Conservation (phyloP, 2,888 invertebrate species). For the Anthophora plumipes region DNA sequence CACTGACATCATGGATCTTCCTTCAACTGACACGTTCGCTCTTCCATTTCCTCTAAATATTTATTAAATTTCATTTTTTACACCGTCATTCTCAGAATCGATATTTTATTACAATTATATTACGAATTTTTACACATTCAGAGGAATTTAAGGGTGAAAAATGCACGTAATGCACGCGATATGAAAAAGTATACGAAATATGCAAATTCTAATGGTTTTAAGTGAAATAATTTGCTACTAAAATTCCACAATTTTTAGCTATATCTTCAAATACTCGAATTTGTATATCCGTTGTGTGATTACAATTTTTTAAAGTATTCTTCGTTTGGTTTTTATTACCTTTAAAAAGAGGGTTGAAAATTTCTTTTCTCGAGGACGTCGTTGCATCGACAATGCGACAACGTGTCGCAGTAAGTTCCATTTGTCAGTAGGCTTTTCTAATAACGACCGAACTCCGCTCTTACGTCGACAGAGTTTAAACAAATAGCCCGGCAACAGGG, state of each 20-base stretch:
- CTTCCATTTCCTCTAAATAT: not conserved
- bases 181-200: too few species aligned
- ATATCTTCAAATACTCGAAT: too few species aligned
- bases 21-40: constrained; percentile 24
- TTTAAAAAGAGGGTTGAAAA: not conserved
- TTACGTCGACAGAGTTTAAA: constrained; percentile 64
- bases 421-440: constrained; percentile 74
- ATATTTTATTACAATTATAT: too few species aligned
- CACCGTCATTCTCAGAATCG: not conserved
- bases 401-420: constrained; percentile 58
- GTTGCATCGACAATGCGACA: constrained; percentile 51
- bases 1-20: constrained; percentile 54
- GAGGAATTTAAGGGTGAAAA: too few species aligned
- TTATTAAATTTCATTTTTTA: not conserved
- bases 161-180: too few species aligned
- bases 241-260: too few species aligned
- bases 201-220: too few species aligned
- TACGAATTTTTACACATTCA: too few species aligned
- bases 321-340: constrained; percentile 1
- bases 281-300: too few species aligned
- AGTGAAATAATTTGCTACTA: too few species aligned
- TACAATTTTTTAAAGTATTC: too few species aligned
- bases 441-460: constrained; percentile 67
- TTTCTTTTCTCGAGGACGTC: not conserved
- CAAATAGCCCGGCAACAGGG: constrained; percentile 73